Conservation (phyloP, 2,888 invertebrate genomes). For the Oligia fasciuncula region DNA sequence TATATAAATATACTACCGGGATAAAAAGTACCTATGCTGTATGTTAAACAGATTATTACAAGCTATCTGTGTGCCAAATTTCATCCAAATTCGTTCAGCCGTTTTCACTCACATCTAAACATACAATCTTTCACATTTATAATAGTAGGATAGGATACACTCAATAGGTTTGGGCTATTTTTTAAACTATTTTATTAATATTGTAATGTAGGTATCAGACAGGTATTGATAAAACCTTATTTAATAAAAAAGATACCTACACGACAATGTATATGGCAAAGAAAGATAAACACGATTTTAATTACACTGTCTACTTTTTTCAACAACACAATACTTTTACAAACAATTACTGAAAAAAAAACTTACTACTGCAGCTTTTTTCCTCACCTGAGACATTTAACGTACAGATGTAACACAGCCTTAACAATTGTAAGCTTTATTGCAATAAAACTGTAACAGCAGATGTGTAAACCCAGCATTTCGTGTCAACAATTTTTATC, state of each 20-base stretch:
- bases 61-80: too few relatives aligned
- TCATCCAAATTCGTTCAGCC: too few relatives aligned
- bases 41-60: too few relatives aligned
- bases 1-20: too few relatives aligned
- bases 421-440: slow-evolving; percentile 28
- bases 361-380: neutral
- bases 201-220: neutral
- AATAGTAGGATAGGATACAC: too few relatives aligned
- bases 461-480: slow-evolving; percentile 34
- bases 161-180: neutral
- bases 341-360: neutral
- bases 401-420: neutral
- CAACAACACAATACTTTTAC: neutral
- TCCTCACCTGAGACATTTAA: neutral
- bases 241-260: too few relatives aligned
- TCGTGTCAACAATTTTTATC: slow-evolving; percentile 30
- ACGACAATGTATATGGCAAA: neutral
- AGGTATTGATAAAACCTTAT: too few relatives aligned
- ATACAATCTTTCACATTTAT: too few relatives aligned
- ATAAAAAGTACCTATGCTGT: too few relatives aligned
- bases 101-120: too few relatives aligned
- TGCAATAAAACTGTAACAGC: slow-evolving; percentile 41
- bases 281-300: neutral
- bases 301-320: slow-evolving; percentile 2
- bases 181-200: neutral